These are phyloP conservation scores for Capreolus pygargus DNA, from an alignment of 2,113 vertebrate species.

Conservation along the genomic window DNA sequence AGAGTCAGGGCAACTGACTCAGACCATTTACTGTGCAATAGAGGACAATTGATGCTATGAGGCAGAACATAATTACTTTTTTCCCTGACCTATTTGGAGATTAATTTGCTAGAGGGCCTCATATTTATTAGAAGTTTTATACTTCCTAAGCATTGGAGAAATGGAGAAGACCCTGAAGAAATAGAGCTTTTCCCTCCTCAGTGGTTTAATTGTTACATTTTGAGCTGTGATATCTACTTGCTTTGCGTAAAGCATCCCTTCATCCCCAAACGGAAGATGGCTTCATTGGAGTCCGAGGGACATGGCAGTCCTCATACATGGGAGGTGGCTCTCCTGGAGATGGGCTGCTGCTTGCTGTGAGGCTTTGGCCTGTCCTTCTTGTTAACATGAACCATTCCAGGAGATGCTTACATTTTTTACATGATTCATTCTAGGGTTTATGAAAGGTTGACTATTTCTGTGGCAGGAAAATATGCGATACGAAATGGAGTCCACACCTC, in stretches of 20 bases:
- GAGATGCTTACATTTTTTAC: neutral
- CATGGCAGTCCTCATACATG: neutral
- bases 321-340: neutral
- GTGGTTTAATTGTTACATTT: neutral
- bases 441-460: neutral
- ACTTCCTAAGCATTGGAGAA: neutral
- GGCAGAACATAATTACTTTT: neutral
- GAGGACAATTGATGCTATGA: neutral
- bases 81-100: slow-evolving; percentile 2
- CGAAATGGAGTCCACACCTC: neutral
- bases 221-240: neutral
- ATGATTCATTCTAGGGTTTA: neutral
- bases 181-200: neutral
- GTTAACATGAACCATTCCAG: neutral
- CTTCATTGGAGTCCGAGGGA: neutral
- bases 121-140: neutral
- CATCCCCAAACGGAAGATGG: neutral
- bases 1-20: neutral
- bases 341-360: neutral
- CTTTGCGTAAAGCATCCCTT: neutral
- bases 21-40: neutral
- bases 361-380: neutral
- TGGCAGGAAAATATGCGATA: neutral
- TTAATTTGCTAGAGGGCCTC: neutral
- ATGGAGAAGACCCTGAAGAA: neutral